Percentiles rank a stretch among this genome's conserved stretches.
These are phyloP conservation scores for Capitulum mitella DNA, from an alignment of 2,888 invertebrate genomes.

Conservation along the genomic window DNA sequence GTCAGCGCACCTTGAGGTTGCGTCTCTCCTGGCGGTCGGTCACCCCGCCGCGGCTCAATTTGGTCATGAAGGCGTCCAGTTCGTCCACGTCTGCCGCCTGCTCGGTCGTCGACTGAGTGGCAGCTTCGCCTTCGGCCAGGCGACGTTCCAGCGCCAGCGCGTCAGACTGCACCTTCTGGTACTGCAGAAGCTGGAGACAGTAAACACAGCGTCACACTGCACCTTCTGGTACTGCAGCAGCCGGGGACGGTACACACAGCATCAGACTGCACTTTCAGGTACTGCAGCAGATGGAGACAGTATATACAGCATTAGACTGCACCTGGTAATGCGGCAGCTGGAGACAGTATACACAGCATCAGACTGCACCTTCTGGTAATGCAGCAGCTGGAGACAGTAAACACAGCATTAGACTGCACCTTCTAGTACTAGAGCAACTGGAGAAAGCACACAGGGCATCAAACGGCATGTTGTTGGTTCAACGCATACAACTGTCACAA, in stretches of 20 bases:
- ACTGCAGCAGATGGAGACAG: not conserved
- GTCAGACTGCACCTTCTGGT: slow-evolving; percentile 47
- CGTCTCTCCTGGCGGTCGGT: slow-evolving; percentile 46
- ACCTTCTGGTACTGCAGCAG: not conserved
- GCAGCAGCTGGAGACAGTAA: not conserved
- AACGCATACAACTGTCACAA: too few species aligned
- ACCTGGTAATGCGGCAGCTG: not conserved
- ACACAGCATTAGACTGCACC: too few species aligned
- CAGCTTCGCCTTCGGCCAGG: slow-evolving; percentile 42
- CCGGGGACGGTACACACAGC: not conserved
- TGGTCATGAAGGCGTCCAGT: slow-evolving; percentile 71
- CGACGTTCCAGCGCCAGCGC: slow-evolving; percentile 55
- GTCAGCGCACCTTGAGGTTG: slow-evolving; percentile 40
- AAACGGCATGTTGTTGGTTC: too few species aligned
- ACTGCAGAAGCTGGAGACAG: slow-evolving; percentile 54
- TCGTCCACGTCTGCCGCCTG: slow-evolving; percentile 56
- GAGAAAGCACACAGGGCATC: not conserved
- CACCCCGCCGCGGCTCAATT: slow-evolving; percentile 44
- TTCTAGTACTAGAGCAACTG: too few species aligned
- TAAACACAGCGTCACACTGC: not conserved
- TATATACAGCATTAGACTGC: not conserved
- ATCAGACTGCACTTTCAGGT: not conserved
- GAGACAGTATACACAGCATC: not conserved
- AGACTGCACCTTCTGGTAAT: not conserved
- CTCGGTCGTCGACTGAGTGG: slow-evolving; percentile 5